phyloP scores from a whole-genome alignment of 1,140 invertebrate genomes.

The Cotesia chilonis region DNA sequence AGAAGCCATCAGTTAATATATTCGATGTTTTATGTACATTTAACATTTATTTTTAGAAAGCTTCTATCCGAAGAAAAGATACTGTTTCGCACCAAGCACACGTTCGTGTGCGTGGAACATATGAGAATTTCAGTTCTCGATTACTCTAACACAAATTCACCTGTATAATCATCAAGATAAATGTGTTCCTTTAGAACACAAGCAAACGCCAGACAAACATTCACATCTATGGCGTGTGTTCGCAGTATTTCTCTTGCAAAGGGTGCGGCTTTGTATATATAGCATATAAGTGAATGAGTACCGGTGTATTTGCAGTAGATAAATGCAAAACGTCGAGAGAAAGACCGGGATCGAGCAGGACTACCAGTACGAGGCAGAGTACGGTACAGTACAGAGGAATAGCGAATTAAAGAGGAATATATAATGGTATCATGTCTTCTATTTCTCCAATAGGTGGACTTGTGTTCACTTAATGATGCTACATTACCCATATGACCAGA shows the following conservation, averaged over 20 bases:
- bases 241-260: constrained; percentile 23
- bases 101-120: no score
- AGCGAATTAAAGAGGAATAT: not conserved
- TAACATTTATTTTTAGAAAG: no score
- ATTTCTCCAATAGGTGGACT: no score
- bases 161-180: constrained; percentile 20
- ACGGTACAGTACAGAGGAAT: not conserved
- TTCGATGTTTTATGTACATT: no score
- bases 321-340: constrained; percentile 6
- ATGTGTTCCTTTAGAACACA: not conserved
- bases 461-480: no score
- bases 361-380: no score
- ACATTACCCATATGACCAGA: no score
- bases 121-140: not conserved
- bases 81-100: no score
- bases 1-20: no score
- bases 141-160: constrained; percentile 5
- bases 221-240: not conserved
- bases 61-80: no score
- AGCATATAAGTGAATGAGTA: constrained; percentile 18
- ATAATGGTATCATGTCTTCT: no score
- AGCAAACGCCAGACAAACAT: not conserved
- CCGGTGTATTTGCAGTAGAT: constrained; percentile 10
- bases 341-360: not conserved
- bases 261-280: constrained; percentile 13